phyloP scores from a whole-genome alignment of 2,113 vertebrate species.

The Rhegmatorhina hoffmannsi region DNA sequence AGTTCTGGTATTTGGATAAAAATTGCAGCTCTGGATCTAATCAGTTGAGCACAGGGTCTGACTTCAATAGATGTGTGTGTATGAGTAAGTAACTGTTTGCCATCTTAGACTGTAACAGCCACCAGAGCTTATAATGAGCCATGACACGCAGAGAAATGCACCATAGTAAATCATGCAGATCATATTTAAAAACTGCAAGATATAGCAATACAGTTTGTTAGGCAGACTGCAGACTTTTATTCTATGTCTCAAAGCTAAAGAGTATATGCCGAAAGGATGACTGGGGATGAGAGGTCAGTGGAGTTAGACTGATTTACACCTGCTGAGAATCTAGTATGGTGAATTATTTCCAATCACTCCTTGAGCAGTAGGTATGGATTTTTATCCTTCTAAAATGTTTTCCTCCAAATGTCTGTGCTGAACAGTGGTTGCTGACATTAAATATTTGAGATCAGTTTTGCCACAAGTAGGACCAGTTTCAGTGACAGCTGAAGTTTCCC shows the following conservation, averaged over 20 bases:
- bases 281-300: background rate
- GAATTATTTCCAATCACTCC: background rate
- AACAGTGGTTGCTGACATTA: background rate
- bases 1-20: background rate
- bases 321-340: background rate
- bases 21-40: conserved; percentile 32
- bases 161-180: background rate
- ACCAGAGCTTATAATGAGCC: background rate
- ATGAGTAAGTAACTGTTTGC: background rate
- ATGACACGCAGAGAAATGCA: background rate
- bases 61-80: background rate
- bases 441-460: conserved; percentile 23
- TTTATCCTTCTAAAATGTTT: conserved; percentile 4
- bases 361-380: background rate
- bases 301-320: background rate
- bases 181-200: background rate
- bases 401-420: background rate
- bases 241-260: background rate
- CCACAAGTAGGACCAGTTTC: background rate
- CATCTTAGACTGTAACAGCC: background rate
- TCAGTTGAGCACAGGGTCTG: background rate
- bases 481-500: conserved; percentile 25
- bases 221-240: background rate
- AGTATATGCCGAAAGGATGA: background rate
- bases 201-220: background rate